Base-by-base conservation (phyloP, 2,888 invertebrate genomes). In the Epinotia demarniana region DNA sequence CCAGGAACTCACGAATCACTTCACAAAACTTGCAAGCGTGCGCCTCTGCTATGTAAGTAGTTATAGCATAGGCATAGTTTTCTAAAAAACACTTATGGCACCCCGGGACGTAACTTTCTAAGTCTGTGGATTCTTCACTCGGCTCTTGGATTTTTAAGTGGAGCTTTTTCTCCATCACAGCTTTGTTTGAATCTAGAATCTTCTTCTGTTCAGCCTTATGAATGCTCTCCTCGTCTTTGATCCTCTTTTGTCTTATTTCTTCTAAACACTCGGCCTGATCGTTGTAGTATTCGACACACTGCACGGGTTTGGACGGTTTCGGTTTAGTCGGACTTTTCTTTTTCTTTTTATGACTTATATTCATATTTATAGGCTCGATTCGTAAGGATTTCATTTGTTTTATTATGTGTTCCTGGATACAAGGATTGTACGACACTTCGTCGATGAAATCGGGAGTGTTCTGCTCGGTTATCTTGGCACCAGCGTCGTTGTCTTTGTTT, bases 221-320 rank as follows among this genome's bases (percentile, higher is more conserved):
- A 77, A 90, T 91, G 18, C 83, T 85, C 13, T 89, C 87, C 78
- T 94, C 89, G 80, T 93, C 90, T 79, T 91, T 91, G 2, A 90
- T 79, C 75, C 88, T 92, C 78, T 86, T 90, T 77, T 88, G 86
- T 46, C 90, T 84, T 79, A 92, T 93, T 79, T 95, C 94, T 83
- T 95, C 95, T 66, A 95, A 87, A 80, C 95, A 95, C 80, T 95
- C 95, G 69, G 94, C 95, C 85, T 95, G 95, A 79, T 95, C 96
- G 85, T 96, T 96, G 86, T 95, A 96, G 80, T 95, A 96, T 85
- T 96, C 96, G 46, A 95, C 91, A 79, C 91, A 92, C 81, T 88
- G 85, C 78, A 87, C 84, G 60, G 80, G 86, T 78, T 91, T 93
- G 85, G 91, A 89, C 85, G 91, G 89, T 78, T 92, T 93, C 83